Evolutionary conservation across 2,113 vertebrate species (phyloP).

Genomic region (Paramisgurnus dabryanus): DNA sequence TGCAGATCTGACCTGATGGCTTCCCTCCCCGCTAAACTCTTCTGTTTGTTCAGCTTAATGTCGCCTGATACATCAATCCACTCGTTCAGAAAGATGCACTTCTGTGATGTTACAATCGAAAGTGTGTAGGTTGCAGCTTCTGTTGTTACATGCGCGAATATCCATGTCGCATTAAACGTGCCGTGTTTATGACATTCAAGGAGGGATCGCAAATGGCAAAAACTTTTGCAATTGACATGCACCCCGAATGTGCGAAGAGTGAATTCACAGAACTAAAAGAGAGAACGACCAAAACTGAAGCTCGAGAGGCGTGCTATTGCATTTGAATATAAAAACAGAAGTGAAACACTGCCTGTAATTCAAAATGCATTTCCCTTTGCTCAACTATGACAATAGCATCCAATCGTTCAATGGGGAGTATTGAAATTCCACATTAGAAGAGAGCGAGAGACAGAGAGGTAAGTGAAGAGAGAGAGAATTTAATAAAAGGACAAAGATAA

Average conservation of each 20-base stretch:
- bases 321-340: slow-evolving; percentile 39
- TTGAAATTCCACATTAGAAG: slow-evolving; percentile 34
- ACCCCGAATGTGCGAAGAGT: not conserved
- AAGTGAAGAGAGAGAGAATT: slow-evolving; percentile 1
- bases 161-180: not conserved
- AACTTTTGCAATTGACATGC: not conserved
- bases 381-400: slow-evolving; percentile 47
- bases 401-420: slow-evolving; percentile 18
- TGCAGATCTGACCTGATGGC: slow-evolving; percentile 46
- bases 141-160: not conserved
- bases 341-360: slow-evolving; percentile 28
- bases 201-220: slow-evolving; percentile 40
- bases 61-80: not conserved
- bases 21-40: slow-evolving; percentile 4
- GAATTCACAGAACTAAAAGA: slow-evolving; percentile 24
- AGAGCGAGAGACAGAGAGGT: slow-evolving; percentile 4
- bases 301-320: slow-evolving; percentile 19
- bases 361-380: slow-evolving; percentile 34
- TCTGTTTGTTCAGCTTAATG: slow-evolving; percentile 43
- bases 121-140: not conserved
- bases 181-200: not conserved
- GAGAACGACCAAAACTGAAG: slow-evolving; percentile 43
- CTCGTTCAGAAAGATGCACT: slow-evolving; percentile 10
- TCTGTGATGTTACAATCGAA: not conserved
- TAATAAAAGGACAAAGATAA: slow-evolving; percentile 4